Percentiles rank a stretch among this genome's conserved stretches.
Conservation (phyloP, 2,113 vertebrate species). For the Canis aureus region DNA sequence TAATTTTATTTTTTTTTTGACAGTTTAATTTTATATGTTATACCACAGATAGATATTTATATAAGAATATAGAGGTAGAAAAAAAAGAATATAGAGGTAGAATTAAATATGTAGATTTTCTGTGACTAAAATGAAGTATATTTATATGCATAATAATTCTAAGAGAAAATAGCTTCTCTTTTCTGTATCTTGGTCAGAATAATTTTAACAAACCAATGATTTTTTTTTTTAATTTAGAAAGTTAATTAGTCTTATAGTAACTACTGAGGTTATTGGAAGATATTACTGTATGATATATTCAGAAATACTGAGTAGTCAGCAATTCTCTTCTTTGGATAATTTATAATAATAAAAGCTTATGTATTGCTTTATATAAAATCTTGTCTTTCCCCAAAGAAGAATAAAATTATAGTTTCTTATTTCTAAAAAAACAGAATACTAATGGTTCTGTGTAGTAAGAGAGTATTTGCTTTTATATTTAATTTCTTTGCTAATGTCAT, state of each 20-base stretch:
- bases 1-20: too few species aligned
- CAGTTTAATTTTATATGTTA: not conserved
- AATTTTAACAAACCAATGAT: not conserved
- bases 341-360: not conserved
- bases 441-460: not conserved
- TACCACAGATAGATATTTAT: not conserved
- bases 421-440: not conserved
- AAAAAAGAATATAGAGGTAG: not conserved
- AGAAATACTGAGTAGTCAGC: not conserved
- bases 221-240: slow-evolving; percentile 3
- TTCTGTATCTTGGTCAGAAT: slow-evolving; percentile 6
- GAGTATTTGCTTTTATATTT: not conserved
- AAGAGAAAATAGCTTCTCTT: not conserved
- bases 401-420: not conserved
- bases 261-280: not conserved
- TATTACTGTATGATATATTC: not conserved
- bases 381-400: not conserved
- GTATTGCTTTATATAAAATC: not conserved
- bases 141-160: not conserved
- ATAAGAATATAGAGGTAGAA: not conserved
- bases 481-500: not conserved
- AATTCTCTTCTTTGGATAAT: not conserved
- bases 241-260: not conserved
- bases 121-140: not conserved
- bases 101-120: not conserved